phyloP scores from a whole-genome alignment of 92 coral and sea anemone genomes.

The Umimayanthus kanabou region DNA sequence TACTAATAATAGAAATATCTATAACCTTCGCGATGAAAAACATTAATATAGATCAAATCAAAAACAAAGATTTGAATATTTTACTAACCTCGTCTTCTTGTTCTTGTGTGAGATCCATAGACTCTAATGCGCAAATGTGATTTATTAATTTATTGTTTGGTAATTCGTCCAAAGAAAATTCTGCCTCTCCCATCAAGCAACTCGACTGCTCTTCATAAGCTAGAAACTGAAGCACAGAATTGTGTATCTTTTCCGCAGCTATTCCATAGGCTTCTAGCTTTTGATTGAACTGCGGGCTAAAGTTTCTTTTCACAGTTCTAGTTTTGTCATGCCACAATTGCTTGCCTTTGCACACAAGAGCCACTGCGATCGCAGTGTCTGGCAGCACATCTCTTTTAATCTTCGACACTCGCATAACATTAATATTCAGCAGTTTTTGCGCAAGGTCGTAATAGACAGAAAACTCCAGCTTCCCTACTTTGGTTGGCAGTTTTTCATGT shows the following conservation, averaged over 20 bases:
- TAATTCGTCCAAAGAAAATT: slow-evolving; percentile 14
- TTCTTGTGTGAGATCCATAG: neutral
- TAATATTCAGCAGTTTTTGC: slow-evolving; percentile 22
- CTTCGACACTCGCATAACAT: slow-evolving; percentile 26
- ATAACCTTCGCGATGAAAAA: neutral
- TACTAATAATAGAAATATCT: neutral
- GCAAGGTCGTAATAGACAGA: slow-evolving; percentile 35
- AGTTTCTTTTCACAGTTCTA: slow-evolving; percentile 35
- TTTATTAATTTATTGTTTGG: slow-evolving; percentile 28
- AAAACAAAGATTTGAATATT: neutral
- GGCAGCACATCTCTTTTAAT: slow-evolving; percentile 27
- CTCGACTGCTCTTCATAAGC: slow-evolving; percentile 27
- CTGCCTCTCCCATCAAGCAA: slow-evolving; percentile 27
- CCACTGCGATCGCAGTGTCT: slow-evolving; percentile 5
- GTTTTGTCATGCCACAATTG: slow-evolving; percentile 34
- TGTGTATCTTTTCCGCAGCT: slow-evolving; percentile 7
- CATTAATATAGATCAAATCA: neutral
- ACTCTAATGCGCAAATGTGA: slow-evolving; percentile 22
- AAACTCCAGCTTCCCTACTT: slow-evolving; percentile 26
- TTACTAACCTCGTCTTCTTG: slow-evolving; percentile 17
- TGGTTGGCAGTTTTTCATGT: slow-evolving; percentile 18
- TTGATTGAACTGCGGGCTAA: slow-evolving; percentile 39
- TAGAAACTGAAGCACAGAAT: slow-evolving; percentile 22
- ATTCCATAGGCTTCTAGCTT: slow-evolving; percentile 39
- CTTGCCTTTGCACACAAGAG: slow-evolving; percentile 25